Percentiles rank a stretch among this genome's conserved stretches.
phyloP scores from a whole-genome alignment of 2,888 invertebrate species.

The Acanthoscelides obtectus region DNA sequence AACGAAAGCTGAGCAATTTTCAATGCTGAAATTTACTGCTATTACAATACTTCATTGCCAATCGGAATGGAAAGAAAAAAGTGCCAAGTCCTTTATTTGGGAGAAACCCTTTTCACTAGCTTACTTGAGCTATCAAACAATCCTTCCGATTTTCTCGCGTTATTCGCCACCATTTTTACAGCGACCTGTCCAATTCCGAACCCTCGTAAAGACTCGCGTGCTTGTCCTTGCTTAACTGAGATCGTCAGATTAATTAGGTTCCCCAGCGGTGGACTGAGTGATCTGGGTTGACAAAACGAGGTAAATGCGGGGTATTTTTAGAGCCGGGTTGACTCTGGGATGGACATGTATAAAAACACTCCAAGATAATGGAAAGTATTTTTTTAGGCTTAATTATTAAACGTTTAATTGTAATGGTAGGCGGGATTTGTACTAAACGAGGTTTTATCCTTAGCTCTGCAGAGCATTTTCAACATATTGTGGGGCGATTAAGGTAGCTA shows the following conservation, averaged over 20 bases:
- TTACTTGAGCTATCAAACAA: neutral
- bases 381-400: neutral
- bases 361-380: neutral
- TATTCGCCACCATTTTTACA: neutral
- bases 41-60: too few species aligned
- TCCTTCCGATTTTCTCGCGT: neutral
- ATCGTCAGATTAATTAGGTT: neutral
- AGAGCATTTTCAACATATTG: too few species aligned
- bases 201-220: neutral
- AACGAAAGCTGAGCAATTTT: too few species aligned
- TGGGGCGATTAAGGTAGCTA: too few species aligned
- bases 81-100: too few species aligned
- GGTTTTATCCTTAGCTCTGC: too few species aligned
- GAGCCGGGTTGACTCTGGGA: neutral
- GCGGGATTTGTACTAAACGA: too few species aligned
- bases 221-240: neutral
- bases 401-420: too few species aligned
- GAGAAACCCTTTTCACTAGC: too few species aligned
- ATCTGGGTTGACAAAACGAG: neutral
- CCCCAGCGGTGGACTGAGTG: neutral
- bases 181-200: neutral
- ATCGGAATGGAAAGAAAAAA: too few species aligned
- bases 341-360: neutral
- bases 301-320: neutral
- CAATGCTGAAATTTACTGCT: too few species aligned